Base-by-base conservation (phyloP, 2,113 vertebrate species). In the Nipponia nippon region DNA sequence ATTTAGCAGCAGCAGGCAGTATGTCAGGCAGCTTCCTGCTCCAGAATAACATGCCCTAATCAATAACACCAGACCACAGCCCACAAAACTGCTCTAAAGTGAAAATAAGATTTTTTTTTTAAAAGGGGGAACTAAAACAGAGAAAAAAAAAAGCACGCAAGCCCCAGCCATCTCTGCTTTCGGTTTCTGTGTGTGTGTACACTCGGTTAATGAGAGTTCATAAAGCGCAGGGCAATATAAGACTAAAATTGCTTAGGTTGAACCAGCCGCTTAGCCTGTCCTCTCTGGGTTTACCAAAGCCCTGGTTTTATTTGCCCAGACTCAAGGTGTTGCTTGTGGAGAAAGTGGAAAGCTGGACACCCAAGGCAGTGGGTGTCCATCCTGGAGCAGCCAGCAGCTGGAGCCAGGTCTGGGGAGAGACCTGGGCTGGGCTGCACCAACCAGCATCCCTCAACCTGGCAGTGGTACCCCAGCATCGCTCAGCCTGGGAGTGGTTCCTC, bases 11-110 rank as follows among this genome's bases (percentile, higher is more conserved):
- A 94, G 95, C 95, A 77, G 89, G 80, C 70, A 50, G 90, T 23
- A 32, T 79, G 92, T 56, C 93, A 85, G 94, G 81, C 91, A 72
- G 91, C 91, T 90, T 89, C 89, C 95, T 83, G 94, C 94, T 89
- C 63, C 89, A 46, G 10, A 26, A 20, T 14, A 77, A 19, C 92
- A 46, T 14, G 79, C 66, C 75, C 90, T 85, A 63, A 88, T 88
- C 96, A 77, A 80, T 90, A 92, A 53, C 72, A 52, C 69, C 69
- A 56, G 62, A 26, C 92, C 96, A 61, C 86, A 90, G 91, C 90
- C 94, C 88, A 32, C 94, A 69, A 1, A 8, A 32, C 52, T 23
- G 89, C 83, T 63, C 49, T 9, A 1, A 27, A 93, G 59, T 53
- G 67, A 56, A 58, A 81, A 66, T 66, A 27, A 34, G n/a, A 16